Percentiles rank a stretch among this genome's conserved stretches.
Evolutionary conservation across 2,888 invertebrate genomes (phyloP).

Genomic region (Leptinotarsa juncta): DNA sequence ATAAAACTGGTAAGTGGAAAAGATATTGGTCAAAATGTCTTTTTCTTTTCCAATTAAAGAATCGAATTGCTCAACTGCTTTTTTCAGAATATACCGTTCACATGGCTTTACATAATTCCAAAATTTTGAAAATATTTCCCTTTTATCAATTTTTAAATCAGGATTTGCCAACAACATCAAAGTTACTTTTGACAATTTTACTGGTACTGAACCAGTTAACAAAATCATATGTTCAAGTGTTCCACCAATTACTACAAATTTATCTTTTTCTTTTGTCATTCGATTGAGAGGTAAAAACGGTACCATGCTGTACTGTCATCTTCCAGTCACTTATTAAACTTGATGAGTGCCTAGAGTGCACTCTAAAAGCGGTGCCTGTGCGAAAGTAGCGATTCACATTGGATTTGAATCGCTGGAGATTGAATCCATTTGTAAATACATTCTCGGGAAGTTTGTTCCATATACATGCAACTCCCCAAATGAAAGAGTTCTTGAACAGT

Average conservation of each 20-base stretch:
- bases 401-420: no score
- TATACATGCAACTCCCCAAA: no score
- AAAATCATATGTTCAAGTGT: constrained; percentile 20
- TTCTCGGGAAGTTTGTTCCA: no score
- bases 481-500: no score
- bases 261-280: constrained; percentile 13
- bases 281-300: constrained; percentile 25
- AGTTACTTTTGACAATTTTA: neutral
- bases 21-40: constrained; percentile 6
- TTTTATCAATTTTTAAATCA: neutral
- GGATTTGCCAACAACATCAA: no score
- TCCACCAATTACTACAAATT: constrained; percentile 20
- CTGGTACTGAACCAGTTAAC: constrained; percentile 23
- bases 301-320: no score
- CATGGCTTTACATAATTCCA: constrained; percentile 15
- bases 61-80: neutral
- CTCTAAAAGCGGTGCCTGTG: no score
- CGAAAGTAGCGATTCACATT: no score
- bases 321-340: no score
- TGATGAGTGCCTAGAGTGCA: no score
- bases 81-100: constrained; percentile 18
- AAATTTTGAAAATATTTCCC: constrained; percentile 12
- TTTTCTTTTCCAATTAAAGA: neutral
- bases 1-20: constrained; percentile 8
- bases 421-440: no score